A percentile compares a stretch with the other conserved stretches of the same genome.
phyloP scores from a whole-genome alignment of 1,140 invertebrate species.

The Bactericera cockerelli region DNA sequence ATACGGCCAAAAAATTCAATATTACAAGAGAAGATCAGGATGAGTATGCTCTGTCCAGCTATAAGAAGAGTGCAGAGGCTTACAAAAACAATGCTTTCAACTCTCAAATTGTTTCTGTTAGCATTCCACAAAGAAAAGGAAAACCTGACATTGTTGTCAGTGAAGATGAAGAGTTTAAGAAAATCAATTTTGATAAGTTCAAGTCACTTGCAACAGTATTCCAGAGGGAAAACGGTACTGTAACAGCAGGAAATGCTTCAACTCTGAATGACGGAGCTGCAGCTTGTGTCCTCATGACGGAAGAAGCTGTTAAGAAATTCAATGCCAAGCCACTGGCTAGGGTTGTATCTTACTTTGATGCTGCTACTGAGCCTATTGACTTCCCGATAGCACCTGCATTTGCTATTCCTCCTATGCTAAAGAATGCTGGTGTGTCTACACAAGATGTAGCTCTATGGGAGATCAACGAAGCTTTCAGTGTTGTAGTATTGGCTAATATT shows the following conservation, averaged over 20 bases:
- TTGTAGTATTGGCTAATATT: conserved; percentile 89
- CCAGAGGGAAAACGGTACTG: conserved; percentile 78
- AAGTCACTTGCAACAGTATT: conserved; percentile 79
- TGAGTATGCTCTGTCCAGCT: conserved; percentile 85
- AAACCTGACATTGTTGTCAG: conserved; percentile 30
- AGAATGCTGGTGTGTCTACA: conserved; percentile 62
- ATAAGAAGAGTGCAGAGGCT: conserved; percentile 72
- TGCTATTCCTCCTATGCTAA: conserved; percentile 70
- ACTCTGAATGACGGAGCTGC: conserved; percentile 95
- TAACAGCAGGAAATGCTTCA: conserved; percentile 97
- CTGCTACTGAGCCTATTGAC: conserved; percentile 91
- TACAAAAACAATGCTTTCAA: conserved; percentile 64
- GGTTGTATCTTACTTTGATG: conserved; percentile 85
- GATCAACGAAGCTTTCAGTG: conserved; percentile 98
- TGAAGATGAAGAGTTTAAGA: conserved; percentile 93
- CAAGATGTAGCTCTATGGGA: conserved; percentile 91
- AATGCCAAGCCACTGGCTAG: conserved; percentile 76
- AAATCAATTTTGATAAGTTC: conserved; percentile 91
- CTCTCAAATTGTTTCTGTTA: conserved; percentile 75
- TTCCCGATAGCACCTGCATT: conserved; percentile 92
- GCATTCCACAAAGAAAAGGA: conserved; percentile 61
- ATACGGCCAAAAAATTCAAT: conserved; percentile 81
- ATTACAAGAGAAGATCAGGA: conserved; percentile 85
- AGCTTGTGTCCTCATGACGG: conserved; percentile 74
- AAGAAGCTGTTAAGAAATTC: conserved; percentile 52